These are phyloP conservation scores for Eleginops maclovinus DNA, from an alignment of 2,113 vertebrate genomes.

Conservation along the genomic window DNA sequence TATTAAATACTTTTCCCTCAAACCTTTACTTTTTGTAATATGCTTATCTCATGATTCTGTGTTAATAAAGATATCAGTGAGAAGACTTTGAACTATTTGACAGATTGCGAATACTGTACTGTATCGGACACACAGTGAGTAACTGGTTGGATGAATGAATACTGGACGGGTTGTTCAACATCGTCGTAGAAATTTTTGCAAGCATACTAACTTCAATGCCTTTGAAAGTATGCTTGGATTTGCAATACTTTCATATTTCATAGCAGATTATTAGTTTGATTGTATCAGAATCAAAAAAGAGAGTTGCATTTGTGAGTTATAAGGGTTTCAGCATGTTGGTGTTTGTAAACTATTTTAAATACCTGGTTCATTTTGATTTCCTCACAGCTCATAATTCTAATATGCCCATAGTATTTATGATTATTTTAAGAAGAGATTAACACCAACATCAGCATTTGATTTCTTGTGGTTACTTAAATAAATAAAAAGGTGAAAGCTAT, in stretches of 20 bases:
- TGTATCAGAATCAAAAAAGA: not conserved
- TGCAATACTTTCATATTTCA: not conserved
- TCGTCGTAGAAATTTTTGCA: not conserved
- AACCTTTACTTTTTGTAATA: slow-evolving; percentile 18
- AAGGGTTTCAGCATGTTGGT: slow-evolving; percentile 15
- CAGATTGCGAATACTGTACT: not conserved
- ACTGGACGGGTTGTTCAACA: slow-evolving; percentile 1
- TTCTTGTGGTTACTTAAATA: too few species aligned
- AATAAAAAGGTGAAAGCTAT: too few species aligned
- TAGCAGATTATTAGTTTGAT: not conserved
- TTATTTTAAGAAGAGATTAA: too few species aligned
- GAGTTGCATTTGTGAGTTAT: not conserved
- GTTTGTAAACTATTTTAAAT: slow-evolving; percentile 56
- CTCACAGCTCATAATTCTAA: not conserved
- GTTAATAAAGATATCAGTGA: not conserved
- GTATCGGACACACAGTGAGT: not conserved
- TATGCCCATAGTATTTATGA: not conserved
- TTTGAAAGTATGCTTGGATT: not conserved
- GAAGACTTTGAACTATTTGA: not conserved
- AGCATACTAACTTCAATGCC: not conserved
- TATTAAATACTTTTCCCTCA: not conserved
- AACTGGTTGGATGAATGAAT: slow-evolving; percentile 8
- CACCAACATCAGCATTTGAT: too few species aligned
- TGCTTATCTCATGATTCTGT: slow-evolving; percentile 5
- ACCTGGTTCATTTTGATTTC: not conserved